Percentiles rank a stretch among this genome's conserved stretches.
These are phyloP conservation scores for Gobiocypris rarus DNA, from an alignment of 2,113 vertebrate genomes.

Conservation along the genomic window DNA sequence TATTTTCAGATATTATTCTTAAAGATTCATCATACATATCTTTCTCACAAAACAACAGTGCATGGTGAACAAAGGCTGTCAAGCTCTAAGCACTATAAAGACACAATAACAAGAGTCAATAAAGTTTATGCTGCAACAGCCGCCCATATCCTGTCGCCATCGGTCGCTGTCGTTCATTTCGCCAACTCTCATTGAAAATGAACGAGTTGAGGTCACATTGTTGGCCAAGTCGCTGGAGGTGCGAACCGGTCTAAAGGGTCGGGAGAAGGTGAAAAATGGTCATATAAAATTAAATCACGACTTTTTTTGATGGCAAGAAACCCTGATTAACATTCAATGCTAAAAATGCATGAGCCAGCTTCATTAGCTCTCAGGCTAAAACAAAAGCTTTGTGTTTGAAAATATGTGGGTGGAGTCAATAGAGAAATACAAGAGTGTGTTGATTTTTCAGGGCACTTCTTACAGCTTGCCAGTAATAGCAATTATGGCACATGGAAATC, in stretches of 20 bases:
- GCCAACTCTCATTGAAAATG: slow-evolving; percentile 2
- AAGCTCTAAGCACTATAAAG: neutral
- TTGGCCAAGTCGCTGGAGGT: neutral
- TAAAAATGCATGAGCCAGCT: neutral
- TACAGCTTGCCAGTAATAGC: slow-evolving; percentile 21
- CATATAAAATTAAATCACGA: neutral
- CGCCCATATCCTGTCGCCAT: neutral
- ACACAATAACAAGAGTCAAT: neutral
- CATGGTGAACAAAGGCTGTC: neutral
- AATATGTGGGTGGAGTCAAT: slow-evolving; percentile 27
- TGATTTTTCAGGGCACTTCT: slow-evolving; percentile 26
- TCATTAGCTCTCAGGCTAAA: neutral
- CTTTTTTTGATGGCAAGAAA: neutral
- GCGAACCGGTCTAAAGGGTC: neutral
- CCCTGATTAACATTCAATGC: neutral
- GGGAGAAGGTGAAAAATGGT: neutral
- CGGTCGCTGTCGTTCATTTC: neutral
- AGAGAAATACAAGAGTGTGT: neutral
- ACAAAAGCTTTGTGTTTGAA: slow-evolving; percentile 16
- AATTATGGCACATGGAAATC: slow-evolving; percentile 27
- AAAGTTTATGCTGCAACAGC: neutral
- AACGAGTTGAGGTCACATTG: neutral
- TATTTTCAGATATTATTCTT: neutral
- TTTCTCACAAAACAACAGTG: neutral
- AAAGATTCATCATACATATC: neutral